Base-by-base conservation (phyloP, 2,888 invertebrate species). In the Ferdinandea cuprea region DNA sequence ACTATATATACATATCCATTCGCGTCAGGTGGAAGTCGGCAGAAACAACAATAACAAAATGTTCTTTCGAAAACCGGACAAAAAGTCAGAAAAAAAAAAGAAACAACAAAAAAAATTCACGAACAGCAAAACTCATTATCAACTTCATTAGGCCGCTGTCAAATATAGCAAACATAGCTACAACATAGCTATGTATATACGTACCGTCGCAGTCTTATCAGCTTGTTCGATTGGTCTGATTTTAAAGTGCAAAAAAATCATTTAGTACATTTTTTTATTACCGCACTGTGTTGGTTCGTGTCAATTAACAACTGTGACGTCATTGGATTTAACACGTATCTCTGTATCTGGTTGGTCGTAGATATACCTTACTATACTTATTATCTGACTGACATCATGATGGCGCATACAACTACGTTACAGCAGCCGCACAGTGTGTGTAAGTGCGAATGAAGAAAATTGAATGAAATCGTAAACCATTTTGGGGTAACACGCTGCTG, bases 321-420 rank as follows among this genome's bases (percentile, higher is more conserved):
- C 81, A 81, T 58, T 11, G 6, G n/a, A 50, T 3, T 61, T 65
- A 13, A 37, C 25, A 35, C 40, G 25, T 35, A 63, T 35, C 37
- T 44, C 5, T 25, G 48, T 68, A 28, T 37, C 52, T 32, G 37
- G n/a, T 19, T 19, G 40, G 15, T 48, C 56, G n/a, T n/a, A n/a
- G n/a, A n/a, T n/a, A n/a, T 32, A 40, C 48, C 7, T 58, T 17
- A 50, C 21, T 71, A 28, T 59, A 35, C 9, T 28, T 9, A 37
- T 25, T 66, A 65, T 71, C 59, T 71, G 61, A 42, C 37, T 76
- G 80, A 81, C 59, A 74, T 63, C 74, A 72, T 44, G n/a, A 42
- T 8, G n/a, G n/a, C n/a, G n/a, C n/a, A n/a, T n/a, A n/a, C n/a
- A n/a, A n/a, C n/a, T n/a, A n/a, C n/a, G 28, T 11, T 59, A 17